Evolutionary conservation across 2,888 invertebrate genomes (phyloP).

Genomic region (Aporophyla lueneburgensis): DNA sequence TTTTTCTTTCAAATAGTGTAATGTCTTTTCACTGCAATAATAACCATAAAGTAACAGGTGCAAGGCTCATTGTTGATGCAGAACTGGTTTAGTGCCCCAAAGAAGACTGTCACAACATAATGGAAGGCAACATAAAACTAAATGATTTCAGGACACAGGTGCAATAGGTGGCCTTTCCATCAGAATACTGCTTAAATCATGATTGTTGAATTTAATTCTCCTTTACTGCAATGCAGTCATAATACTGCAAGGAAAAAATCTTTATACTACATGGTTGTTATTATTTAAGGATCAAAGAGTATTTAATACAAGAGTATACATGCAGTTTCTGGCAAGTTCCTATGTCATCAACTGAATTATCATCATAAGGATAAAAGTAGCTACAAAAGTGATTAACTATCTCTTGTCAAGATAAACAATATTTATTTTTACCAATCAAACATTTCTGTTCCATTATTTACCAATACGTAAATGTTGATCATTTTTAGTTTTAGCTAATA

Average conservation of each 20-base stretch:
- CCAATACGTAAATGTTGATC: not conserved
- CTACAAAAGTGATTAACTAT: not conserved
- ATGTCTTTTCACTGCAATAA: not conserved
- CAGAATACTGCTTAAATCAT: not conserved
- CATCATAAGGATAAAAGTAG: constrained; percentile 1
- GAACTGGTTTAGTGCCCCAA: not conserved
- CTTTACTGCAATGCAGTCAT: constrained; percentile 30
- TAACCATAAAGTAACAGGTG: not conserved
- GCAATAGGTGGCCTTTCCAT: not conserved
- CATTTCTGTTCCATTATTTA: not conserved
- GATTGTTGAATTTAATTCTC: not conserved
- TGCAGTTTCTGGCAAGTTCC: constrained; percentile 1
- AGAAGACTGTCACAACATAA: not conserved
- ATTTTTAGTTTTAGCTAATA: not conserved
- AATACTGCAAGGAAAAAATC: not conserved
- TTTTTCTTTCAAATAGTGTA: too few species aligned
- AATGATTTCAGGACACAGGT: not conserved
- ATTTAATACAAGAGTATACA: not conserved
- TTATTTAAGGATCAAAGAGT: not conserved
- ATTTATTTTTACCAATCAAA: not conserved
- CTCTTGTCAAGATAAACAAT: constrained; percentile 4
- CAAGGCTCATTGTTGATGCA: not conserved
- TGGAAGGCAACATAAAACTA: not conserved
- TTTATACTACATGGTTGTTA: not conserved
- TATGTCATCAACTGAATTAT: not conserved